Evolutionary conservation across 2,113 vertebrate species (phyloP).

Genomic region (Saccopteryx leptura): DNA sequence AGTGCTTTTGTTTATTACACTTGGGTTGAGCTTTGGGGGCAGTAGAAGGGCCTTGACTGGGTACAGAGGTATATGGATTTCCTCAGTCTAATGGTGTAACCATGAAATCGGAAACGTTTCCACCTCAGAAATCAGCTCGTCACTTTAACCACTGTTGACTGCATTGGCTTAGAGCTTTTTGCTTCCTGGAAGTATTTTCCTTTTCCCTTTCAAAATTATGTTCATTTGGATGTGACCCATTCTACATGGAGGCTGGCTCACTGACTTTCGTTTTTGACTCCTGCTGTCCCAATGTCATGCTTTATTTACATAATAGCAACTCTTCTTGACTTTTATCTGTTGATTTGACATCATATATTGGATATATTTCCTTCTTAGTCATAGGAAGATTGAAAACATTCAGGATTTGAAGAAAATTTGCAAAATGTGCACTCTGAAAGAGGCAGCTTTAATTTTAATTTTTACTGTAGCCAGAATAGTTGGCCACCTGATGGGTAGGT

Average conservation of each 20-base stretch:
- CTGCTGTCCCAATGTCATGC: constrained; percentile 34
- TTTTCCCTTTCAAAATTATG: constrained; percentile 61
- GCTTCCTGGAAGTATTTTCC: constrained; percentile 58
- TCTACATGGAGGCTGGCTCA: neutral
- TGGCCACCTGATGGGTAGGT: neutral
- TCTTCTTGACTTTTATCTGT: constrained; percentile 65
- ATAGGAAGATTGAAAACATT: constrained; percentile 23
- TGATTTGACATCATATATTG: constrained; percentile 39
- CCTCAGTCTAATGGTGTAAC: constrained; percentile 49
- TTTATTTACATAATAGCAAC: constrained; percentile 64
- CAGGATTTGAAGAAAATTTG: constrained; percentile 55
- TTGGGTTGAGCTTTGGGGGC: constrained; percentile 57
- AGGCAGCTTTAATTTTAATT: constrained; percentile 62
- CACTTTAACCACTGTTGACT: constrained; percentile 64
- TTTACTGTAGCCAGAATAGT: constrained; percentile 37
- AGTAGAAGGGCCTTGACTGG: constrained; percentile 26
- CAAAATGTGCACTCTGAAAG: constrained; percentile 52
- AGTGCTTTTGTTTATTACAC: constrained; percentile 58
- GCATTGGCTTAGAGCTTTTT: constrained; percentile 63
- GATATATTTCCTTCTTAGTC: constrained; percentile 61
- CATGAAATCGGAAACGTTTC: constrained; percentile 70
- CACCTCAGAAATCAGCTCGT: constrained; percentile 63
- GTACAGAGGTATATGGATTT: constrained; percentile 56
- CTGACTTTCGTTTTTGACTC: constrained; percentile 30
- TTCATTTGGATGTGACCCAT: constrained; percentile 67